Base-by-base conservation (phyloP, 2,797 vertebrate genomes). In the Lacerta agilis region DNA sequence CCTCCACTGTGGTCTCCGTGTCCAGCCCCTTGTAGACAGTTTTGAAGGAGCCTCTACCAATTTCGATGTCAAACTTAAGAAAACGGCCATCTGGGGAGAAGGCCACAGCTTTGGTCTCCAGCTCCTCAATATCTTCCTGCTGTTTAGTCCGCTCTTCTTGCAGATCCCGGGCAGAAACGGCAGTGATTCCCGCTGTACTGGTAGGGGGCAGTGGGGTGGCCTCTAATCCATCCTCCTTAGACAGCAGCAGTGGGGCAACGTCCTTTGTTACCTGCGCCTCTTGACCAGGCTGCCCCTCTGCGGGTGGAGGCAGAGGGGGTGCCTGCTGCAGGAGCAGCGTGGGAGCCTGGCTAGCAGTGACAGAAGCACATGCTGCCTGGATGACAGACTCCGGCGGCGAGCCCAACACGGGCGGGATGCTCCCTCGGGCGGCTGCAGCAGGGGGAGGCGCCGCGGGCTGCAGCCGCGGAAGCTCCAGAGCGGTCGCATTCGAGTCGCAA, bases 11-110 rank as follows among this genome's bases (percentile, higher is more conserved):
- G 10, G 99, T 99, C 92, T 99, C 99, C 0, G 99, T 99, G 94
- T 99, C 99, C 95, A 99, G 97, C 17, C 99, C 99, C 93, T 99
- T 99, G 96, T 99, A 99, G 43, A 99, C 99, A 0, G 99, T 99
- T 97, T 99, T 99, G 94, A 99, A 99, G 80, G 99, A 99, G 58
- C 99, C 99, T 90, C 98, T 97, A 92, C 99, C 99, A 5, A 99
- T 98, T 96, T 99, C 99, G 2, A 99, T 99, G 97, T 99, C 99
- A 82, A 99, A 99, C 95, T 99, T 99, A 20, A 99, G 97, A 94
- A 99, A 99, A 86, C 99, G 98, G 38, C 99, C 99, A 9, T 99
- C 99, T 0, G 98, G 98, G 5, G 99, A 99, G 67, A 99, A 97
- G 29, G 98, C 98, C 85, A 99, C 99, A 0, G 99, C 99, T 96